Conservation (phyloP, 2,797 vertebrate species). For the Sarcophilus harrisii region DNA sequence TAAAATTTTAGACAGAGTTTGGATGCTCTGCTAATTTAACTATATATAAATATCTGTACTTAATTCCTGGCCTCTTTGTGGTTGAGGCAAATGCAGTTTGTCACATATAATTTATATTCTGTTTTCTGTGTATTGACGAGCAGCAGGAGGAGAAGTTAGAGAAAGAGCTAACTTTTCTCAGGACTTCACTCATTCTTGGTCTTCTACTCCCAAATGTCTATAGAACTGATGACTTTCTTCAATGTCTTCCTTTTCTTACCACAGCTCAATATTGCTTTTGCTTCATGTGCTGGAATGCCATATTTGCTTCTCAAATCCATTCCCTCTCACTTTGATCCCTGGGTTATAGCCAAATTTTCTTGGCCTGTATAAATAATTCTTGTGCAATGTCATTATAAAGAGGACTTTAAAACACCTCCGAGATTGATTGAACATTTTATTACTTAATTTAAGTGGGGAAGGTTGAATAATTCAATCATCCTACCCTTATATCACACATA, state of each 20-base stretch:
- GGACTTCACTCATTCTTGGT: background rate
- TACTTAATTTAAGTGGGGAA: background rate
- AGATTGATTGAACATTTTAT: background rate
- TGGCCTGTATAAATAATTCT: background rate
- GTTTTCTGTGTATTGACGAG: background rate
- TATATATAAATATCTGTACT: background rate
- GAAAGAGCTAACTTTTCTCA: background rate
- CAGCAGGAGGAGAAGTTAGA: background rate
- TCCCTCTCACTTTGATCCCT: background rate
- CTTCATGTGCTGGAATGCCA: background rate
- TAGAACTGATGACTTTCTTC: background rate
- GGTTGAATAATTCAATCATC: background rate
- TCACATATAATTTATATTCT: background rate
- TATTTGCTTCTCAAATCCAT: background rate
- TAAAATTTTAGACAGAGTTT: background rate
- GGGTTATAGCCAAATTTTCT: background rate
- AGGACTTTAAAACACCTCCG: background rate
- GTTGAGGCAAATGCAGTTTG: background rate
- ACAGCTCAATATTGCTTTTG: background rate
- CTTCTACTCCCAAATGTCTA: background rate
- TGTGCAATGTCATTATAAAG: background rate
- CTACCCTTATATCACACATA: background rate
- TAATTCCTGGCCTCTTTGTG: background rate
- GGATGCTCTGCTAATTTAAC: background rate
- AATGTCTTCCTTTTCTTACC: background rate